Conservation (phyloP, 2,888 invertebrate species). For the Acrobasis repandana region DNA sequence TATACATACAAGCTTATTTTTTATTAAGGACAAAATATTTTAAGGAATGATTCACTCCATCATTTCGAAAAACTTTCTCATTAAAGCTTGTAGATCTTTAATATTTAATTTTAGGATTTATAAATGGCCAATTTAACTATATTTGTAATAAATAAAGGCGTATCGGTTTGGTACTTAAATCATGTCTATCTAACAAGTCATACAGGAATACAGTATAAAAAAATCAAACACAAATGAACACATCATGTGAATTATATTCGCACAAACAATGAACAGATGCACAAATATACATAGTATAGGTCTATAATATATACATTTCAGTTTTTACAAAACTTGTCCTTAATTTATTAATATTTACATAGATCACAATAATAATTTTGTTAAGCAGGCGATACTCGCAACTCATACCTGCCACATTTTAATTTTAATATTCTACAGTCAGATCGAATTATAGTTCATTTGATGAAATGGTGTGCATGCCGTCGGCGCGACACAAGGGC, state of each 20-base stretch:
- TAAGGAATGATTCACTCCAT: no score
- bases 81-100: no score
- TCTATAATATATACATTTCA: constrained; percentile 49
- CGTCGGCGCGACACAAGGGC: no score
- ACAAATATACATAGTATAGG: constrained; percentile 47
- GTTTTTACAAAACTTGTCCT: constrained; percentile 59
- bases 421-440: constrained; percentile 12
- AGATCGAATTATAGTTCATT: constrained; percentile 18
- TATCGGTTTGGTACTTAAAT: no score
- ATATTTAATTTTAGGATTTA: no score
- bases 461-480: no score
- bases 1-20: no score
- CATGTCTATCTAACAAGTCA: no score
- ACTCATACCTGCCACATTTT: constrained; percentile 9
- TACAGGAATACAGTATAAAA: neutral
- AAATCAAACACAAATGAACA: constrained; percentile 46
- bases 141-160: no score
- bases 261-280: constrained; percentile 69
- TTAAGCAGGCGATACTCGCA: constrained; percentile 18
- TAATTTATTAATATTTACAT: constrained; percentile 52
- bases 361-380: constrained; percentile 45
- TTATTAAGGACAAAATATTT: no score
- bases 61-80: no score
- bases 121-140: no score
- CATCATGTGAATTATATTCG: constrained; percentile 67